Percentiles rank a stretch among this genome's conserved stretches.
These are phyloP conservation scores for Etia nguti DNA, from an alignment of 2,113 vertebrate species.

Conservation along the genomic window DNA sequence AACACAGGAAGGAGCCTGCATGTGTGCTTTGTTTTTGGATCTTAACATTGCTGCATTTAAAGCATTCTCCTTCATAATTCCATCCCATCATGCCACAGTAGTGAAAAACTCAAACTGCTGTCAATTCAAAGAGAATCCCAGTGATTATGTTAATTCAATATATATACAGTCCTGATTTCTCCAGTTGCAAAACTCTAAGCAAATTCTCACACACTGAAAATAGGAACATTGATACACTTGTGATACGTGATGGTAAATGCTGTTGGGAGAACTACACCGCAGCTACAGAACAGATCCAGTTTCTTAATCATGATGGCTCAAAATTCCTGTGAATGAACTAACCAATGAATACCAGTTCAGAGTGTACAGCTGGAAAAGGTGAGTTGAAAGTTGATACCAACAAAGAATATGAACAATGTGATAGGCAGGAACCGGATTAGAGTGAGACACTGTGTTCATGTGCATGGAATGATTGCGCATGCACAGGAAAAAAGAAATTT, in stretches of 20 bases:
- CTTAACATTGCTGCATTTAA: background rate
- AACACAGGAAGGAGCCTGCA: background rate
- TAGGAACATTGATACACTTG: background rate
- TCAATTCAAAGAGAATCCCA: background rate
- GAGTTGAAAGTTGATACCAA: background rate
- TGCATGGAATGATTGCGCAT: background rate
- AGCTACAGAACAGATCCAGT: background rate
- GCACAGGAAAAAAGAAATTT: accelerated
- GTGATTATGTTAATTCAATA: background rate
- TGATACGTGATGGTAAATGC: background rate
- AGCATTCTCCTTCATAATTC: background rate
- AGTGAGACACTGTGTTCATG: background rate
- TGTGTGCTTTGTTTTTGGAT: background rate
- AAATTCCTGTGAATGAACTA: background rate
- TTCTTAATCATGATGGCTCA: background rate
- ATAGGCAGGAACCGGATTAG: background rate
- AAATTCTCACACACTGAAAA: background rate
- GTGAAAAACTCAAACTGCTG: background rate
- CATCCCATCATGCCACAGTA: background rate
- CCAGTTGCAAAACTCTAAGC: background rate
- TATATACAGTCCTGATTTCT: background rate
- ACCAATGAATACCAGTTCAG: background rate
- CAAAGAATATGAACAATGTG: background rate
- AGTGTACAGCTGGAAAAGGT: no score
- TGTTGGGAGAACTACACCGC: background rate